These are phyloP conservation scores for Eulemur coronatus DNA, from an alignment of 2,797 vertebrate genomes.

Conservation along the genomic window DNA sequence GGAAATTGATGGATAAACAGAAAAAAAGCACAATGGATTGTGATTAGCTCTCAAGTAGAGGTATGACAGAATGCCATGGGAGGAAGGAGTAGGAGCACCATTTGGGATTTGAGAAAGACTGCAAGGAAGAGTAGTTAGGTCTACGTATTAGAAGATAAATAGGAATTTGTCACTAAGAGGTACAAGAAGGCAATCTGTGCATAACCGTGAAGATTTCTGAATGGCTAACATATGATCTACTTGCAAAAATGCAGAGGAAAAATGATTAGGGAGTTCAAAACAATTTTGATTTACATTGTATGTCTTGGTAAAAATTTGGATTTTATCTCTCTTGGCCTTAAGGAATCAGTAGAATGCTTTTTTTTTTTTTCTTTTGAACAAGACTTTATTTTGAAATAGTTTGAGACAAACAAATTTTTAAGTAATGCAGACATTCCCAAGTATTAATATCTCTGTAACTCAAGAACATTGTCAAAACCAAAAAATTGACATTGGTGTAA, in stretches of 20 bases:
- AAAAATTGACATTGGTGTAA: background rate
- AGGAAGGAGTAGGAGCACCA: background rate
- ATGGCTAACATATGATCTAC: background rate
- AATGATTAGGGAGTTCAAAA: background rate
- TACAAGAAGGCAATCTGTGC: accelerated
- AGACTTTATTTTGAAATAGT: background rate
- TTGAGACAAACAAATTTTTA: background rate
- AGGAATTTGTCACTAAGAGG: background rate
- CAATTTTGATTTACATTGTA: background rate
- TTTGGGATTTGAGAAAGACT: background rate
- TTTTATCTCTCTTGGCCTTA: background rate
- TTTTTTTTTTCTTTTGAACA: background rate
- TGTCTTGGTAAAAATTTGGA: background rate
- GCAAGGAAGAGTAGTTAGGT: background rate
- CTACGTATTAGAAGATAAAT: background rate
- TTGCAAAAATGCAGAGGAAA: background rate
- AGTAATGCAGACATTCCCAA: background rate
- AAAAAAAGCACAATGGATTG: background rate
- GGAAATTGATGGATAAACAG: background rate
- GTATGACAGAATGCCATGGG: accelerated
- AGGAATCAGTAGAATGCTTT: background rate
- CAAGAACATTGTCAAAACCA: background rate
- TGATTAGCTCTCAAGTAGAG: background rate
- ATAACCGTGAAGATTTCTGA: background rate
- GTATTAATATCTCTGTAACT: background rate